Base-by-base conservation (phyloP, 2,113 vertebrate genomes). In the Pionites leucogaster region DNA sequence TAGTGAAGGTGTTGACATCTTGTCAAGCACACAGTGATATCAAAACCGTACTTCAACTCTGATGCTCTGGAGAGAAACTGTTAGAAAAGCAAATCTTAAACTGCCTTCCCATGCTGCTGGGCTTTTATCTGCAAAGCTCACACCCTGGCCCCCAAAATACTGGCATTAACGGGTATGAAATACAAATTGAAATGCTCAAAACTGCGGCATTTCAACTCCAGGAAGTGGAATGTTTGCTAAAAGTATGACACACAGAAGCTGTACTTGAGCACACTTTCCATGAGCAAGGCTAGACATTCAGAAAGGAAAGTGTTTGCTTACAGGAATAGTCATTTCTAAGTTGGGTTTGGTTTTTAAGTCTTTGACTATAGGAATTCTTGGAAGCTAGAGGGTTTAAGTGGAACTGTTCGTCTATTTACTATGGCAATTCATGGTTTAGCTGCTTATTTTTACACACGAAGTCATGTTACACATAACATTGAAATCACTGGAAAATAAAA, bases 141-240 rank as follows among this genome's bases (percentile, higher is more conserved):
- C 41, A 9, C 24, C 46, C 59, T n/a, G 23, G 25, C 52, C 37
- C 72, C 42, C 22, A 5, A 37, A 55, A 20, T 9, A 29, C 7
- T 1, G n/a, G 14, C 0, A 0, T 14, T 49, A 62, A 35, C 15
- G n/a, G 49, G 19, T 4, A 39, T 0, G 31, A 71, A 86, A 82
- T 17, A 14, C 17, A 49, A 28, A 46, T 11, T 19, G 2, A 42
- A 90, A 59, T 4, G 29, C 53, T 75, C 37, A 63, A 14, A 65
- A 74, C 52, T 11, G 65, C 78, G 60, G 52, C 37, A 41, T 71
- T 77, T 71, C 46, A 62, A 10, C 17, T 16, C 39, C 28, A 47
- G 65, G 72, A 69, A 41, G 57, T 63, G 37, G 37, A 64, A 29
- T 41, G 39, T 41, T 41, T 41, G 60, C 28, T 27, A 39, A 41